Evolutionary conservation across 35 echinoderm and acorn worm genomes (phyloP), one percentile per base, ranked within the genome.

Genomic region (Apostichopus japonicus): DNA sequence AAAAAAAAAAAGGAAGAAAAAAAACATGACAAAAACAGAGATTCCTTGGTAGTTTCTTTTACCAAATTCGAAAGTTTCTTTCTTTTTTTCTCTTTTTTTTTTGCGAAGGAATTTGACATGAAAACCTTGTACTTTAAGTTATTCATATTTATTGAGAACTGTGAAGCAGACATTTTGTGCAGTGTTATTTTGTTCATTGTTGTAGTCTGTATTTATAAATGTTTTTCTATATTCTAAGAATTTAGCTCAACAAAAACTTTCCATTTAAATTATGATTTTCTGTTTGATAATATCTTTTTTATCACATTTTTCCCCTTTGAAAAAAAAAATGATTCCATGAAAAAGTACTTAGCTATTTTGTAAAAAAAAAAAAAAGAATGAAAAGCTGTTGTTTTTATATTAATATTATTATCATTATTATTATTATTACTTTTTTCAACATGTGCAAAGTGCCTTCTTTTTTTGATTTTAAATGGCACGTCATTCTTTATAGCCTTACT

Each of bases 61-160:
- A 59, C 23, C 62, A 23, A 88, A 63, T 71, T 65, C 61, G 86
- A 71, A 73, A 73, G 33, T 44, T 44, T 44, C 33, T 44, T 44
- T 44, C 4, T 44, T 44, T 88, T 44, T 88, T 58, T 88, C 33
- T 44, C 33, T 88, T 44, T 44, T 44, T 44, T 88, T 44, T 88
- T 58, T 88, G 72, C 86, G 61, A 88, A 88, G 62, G 86, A 88
- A 88, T 88, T 88, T 88, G 86, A 88, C 86, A 88, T 73, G 86
- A 77, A 91, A 91, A 57, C 89, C 76, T 91, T 77, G 70, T 78
- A 78, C 72, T 91, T 91, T 91, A 91, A 91, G 89, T 91, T 91
- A 91, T 91, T 91, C 89, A 91, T 91, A 91, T 91, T 91, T 91
- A 91, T 91, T 91, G 89, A 77, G 59, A 91, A 77, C 76, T 91